Evolutionary conservation across 2,113 vertebrate genomes (phyloP).

Genomic region (Collichthys lucidus): DNA sequence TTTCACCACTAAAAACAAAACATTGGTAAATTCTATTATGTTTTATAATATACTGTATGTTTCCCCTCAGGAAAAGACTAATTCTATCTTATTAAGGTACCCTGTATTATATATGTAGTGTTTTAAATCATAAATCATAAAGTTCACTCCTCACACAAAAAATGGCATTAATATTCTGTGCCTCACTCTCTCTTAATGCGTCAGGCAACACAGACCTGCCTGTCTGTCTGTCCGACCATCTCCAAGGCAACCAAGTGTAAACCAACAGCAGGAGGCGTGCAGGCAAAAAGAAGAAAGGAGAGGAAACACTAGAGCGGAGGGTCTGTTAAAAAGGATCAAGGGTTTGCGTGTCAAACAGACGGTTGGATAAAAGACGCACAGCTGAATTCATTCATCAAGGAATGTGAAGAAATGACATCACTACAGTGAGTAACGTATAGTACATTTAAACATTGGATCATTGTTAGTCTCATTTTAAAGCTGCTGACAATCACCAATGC

Average conservation of each 20-base stretch:
- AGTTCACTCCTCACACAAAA: too few species aligned
- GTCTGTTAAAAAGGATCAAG: conserved; percentile 34
- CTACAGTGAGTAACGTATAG: conserved; percentile 35
- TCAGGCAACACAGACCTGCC: conserved; percentile 29
- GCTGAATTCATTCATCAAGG: neutral
- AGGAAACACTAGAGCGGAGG: conserved; percentile 29
- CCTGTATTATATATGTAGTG: too few species aligned
- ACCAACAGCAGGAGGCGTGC: conserved; percentile 70
- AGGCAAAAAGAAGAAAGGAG: conserved; percentile 26
- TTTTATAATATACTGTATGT: too few species aligned
- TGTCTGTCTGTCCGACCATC: conserved; percentile 53
- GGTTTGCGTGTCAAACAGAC: conserved; percentile 21
- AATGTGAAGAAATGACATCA: conserved; percentile 12
- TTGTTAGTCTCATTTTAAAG: neutral
- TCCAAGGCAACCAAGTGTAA: conserved; percentile 81
- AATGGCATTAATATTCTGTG: neutral
- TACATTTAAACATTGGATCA: neutral
- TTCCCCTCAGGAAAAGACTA: too few species aligned
- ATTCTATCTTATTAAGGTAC: too few species aligned
- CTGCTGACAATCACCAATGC: neutral
- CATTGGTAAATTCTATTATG: too few species aligned
- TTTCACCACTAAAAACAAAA: too few species aligned
- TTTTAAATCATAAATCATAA: too few species aligned
- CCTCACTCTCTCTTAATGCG: neutral
- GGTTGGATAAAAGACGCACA: neutral